These are phyloP conservation scores for Rana temporaria DNA, from an alignment of 2,113 vertebrate species.

Conservation along the genomic window DNA sequence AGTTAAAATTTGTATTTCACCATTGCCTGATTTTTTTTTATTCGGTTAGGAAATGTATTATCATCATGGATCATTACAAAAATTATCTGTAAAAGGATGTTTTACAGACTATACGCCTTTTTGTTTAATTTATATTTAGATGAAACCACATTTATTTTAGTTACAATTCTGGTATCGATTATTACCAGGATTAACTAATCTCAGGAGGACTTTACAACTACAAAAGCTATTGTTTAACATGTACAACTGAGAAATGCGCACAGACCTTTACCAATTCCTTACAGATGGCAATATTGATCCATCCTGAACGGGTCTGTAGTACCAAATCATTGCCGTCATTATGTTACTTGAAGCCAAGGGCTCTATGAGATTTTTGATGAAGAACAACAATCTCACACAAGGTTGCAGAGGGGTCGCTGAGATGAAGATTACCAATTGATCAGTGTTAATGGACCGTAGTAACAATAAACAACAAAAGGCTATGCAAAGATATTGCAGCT, in stretches of 20 bases:
- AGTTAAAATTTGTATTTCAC: too few relatives aligned
- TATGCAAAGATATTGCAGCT: constrained; percentile 61
- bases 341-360: constrained; percentile 69
- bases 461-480: constrained; percentile 72
- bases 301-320: constrained; percentile 19
- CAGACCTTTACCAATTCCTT: constrained; percentile 58
- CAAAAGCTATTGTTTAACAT: neutral
- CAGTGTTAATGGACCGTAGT: constrained; percentile 78
- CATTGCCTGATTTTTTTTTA: too few relatives aligned
- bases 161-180: neutral
- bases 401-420: constrained; percentile 70
- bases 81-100: too few relatives aligned
- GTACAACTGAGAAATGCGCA: constrained; percentile 32
- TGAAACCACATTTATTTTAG: neutral
- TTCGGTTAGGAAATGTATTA: too few relatives aligned
- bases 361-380: constrained; percentile 72
- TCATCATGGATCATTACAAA: too few relatives aligned
- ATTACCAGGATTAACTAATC: neutral
- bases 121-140: too few relatives aligned
- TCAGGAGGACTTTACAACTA: neutral
- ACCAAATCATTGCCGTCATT: constrained; percentile 60
- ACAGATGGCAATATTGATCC: constrained; percentile 53
- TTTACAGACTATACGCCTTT: too few relatives aligned
- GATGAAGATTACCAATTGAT: constrained; percentile 84
- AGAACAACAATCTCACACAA: constrained; percentile 71